Evolutionary conservation across 2,113 vertebrate genomes (phyloP), one percentile per base, ranked within the genome.

Genomic region (Lamprotornis superbus): DNA sequence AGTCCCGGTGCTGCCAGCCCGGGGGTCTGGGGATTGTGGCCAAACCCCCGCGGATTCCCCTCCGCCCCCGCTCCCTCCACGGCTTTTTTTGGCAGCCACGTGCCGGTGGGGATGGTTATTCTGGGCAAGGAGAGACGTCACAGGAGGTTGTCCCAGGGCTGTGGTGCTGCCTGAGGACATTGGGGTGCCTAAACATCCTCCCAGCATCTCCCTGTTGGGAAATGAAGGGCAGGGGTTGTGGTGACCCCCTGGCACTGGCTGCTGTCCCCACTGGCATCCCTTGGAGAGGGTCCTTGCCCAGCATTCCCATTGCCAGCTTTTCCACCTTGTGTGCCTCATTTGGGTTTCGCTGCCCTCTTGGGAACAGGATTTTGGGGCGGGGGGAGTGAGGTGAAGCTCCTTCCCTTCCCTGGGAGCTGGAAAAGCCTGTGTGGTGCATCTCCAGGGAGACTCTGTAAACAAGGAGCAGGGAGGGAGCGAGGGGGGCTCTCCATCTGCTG

Each of bases 401-500:
- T 63, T 70, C 75, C 37, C 73, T 80, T 88, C 78, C 91, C 35
- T 61, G 74, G 0, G 53, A 76, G 94, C 94, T 69, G 94, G 87
- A 59, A 84, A 92, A 95, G 76, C 83, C 94, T 23, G 67, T 3
- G 8, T 47, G 86, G 78, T 33, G 35, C 78, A 78, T 96, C 94
- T 88, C 95, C 94, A 55, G 83, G 95, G 95, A 93, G 90, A 82
- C 84, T 68, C 81, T 25, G 75, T 59, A 35, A 94, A 89, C 39
- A 69, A 30, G 68, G 64, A 20, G 4, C 68, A 52, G 73, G 39
- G 37, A 50, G 50, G 77, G 44, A 21, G 76, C 42, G 20, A 0
- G 16, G 46, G 67, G 61, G 24, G 10, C 3, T 18, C 76, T 96
- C 93, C 97, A 96, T 95, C 79, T 95, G 94, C 96, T 12, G 52